Percentiles rank a stretch among this genome's conserved stretches.
Conservation (phyloP, 2,888 invertebrate species). For the Folsomia candida region DNA sequence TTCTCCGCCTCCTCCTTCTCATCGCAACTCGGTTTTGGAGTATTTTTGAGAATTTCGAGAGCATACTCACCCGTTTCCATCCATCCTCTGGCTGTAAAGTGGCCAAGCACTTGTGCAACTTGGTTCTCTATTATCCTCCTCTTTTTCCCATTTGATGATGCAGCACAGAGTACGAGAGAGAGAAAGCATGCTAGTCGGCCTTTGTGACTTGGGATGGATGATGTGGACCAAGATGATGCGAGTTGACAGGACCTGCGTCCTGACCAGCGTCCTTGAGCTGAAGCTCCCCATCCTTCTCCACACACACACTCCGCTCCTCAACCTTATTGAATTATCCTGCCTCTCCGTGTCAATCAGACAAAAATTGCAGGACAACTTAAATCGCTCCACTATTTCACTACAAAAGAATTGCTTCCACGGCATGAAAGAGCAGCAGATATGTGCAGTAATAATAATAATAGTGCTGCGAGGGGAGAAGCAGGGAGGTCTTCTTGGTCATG, state of each 20-base stretch:
- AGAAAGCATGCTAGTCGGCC: neutral
- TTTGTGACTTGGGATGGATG: neutral
- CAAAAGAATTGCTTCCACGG: neutral
- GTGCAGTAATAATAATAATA: neutral
- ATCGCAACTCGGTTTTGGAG: neutral
- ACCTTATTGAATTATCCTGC: neutral
- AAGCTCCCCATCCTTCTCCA: neutral
- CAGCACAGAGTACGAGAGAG: neutral
- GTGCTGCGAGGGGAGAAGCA: neutral
- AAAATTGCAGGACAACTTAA: neutral
- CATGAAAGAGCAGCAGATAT: too few relatives aligned
- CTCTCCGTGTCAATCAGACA: neutral
- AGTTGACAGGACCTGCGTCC: constrained; percentile 4
- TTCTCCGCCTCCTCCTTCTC: too few relatives aligned
- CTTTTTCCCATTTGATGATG: neutral
- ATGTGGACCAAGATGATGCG: neutral
- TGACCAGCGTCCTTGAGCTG: constrained; percentile 6
- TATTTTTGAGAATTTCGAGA: neutral
- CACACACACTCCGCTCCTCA: neutral
- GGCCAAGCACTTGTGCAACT: neutral
- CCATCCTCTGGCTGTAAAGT: neutral
- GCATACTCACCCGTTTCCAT: neutral
- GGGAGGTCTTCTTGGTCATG: neutral
- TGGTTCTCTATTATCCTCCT: neutral
- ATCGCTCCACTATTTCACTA: neutral